Percentiles rank a stretch among this genome's conserved stretches.
phyloP scores from a whole-genome alignment of 2,888 invertebrate genomes.

The Aspidiotus rigidus region DNA sequence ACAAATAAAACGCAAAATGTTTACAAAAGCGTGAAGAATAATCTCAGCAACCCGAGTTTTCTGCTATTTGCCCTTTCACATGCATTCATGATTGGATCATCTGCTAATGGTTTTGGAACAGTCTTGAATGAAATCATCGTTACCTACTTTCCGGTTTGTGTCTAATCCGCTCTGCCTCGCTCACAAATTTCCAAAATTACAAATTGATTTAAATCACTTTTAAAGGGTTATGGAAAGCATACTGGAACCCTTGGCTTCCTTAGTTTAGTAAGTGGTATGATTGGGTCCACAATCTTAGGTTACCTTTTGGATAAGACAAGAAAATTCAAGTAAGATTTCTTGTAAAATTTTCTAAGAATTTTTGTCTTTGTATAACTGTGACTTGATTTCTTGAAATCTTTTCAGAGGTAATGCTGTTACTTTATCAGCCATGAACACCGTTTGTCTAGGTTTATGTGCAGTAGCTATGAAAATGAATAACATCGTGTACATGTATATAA shows the following conservation, averaged over 20 bases:
- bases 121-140: no score
- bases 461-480: slow-evolving; percentile 6
- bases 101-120: no score
- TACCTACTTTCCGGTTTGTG: no score
- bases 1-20: background rate
- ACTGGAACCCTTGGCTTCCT: slow-evolving; percentile 84
- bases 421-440: background rate
- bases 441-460: background rate
- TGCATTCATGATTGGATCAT: no score
- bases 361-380: no score
- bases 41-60: background rate
- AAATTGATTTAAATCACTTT: background rate
- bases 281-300: slow-evolving; percentile 85
- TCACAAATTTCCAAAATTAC: slow-evolving; percentile 7
- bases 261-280: slow-evolving; percentile 85
- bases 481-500: slow-evolving; percentile 12
- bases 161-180: no score
- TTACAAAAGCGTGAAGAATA: background rate
- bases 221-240: slow-evolving; percentile 59
- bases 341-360: no score
- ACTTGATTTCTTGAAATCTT: background rate
- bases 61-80: no score
- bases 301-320: slow-evolving; percentile 84
- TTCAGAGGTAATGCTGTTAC: slow-evolving; percentile 2
- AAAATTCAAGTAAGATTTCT: slow-evolving; percentile 58